A percentile compares a stretch with the other conserved stretches of the same genome.
phyloP scores from a whole-genome alignment of 2,797 vertebrate species.

The Microchirus variegatus region DNA sequence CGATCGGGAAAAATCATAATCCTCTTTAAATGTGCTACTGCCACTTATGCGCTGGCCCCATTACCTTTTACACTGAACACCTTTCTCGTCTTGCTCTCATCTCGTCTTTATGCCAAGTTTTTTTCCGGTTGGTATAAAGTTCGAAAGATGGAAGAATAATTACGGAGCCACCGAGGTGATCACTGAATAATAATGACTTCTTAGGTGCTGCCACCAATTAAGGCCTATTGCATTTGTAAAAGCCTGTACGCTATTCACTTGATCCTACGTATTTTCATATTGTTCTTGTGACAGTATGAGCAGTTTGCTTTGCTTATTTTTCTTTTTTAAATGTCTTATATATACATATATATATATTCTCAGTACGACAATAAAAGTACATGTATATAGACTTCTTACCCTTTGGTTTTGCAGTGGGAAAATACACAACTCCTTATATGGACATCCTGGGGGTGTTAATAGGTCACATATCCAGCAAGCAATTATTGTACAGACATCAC shows the following conservation, averaged over 20 bases:
- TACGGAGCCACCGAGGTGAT: slow-evolving; percentile 45
- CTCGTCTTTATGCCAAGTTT: slow-evolving; percentile 11
- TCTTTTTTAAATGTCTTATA: background rate
- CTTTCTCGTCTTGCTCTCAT: slow-evolving; percentile 24
- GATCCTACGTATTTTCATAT: background rate
- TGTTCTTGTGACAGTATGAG: background rate
- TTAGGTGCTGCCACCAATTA: slow-evolving; percentile 7
- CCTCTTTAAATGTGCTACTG: slow-evolving; percentile 50
- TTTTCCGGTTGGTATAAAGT: slow-evolving; percentile 54
- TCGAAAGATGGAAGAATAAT: slow-evolving; percentile 58
- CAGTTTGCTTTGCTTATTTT: too few relatives aligned
- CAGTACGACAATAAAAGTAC: too few relatives aligned
- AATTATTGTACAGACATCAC: too few relatives aligned
- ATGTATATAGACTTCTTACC: too few relatives aligned
- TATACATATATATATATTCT: too few relatives aligned
- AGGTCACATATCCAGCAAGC: too few relatives aligned
- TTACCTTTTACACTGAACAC: slow-evolving; percentile 40
- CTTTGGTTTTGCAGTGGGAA: too few relatives aligned
- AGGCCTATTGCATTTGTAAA: background rate
- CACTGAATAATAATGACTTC: slow-evolving; percentile 20
- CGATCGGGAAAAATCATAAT: slow-evolving; percentile 43
- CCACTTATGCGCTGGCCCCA: slow-evolving; percentile 35
- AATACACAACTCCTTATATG: too few relatives aligned
- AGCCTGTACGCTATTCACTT: background rate
- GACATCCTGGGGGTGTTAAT: too few relatives aligned